Conservation (phyloP, 2,888 invertebrate genomes). For the Idaea biselata region DNA sequence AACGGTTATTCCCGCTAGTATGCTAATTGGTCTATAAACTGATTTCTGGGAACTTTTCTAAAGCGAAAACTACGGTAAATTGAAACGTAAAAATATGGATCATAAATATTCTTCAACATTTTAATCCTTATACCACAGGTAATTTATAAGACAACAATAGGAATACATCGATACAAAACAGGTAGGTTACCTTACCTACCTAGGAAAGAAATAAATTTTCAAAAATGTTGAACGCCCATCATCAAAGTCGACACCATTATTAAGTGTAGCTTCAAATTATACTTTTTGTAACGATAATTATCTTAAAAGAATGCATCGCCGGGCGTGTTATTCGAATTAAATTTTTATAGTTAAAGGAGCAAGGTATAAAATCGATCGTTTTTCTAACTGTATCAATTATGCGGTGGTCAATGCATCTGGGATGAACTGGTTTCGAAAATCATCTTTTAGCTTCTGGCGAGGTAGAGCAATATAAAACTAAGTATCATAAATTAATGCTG, state of each 20-base stretch:
- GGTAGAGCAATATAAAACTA: slow-evolving; percentile 21
- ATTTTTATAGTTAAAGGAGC: slow-evolving; percentile 39
- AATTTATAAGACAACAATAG: not conserved
- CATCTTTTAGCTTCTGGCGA: slow-evolving; percentile 33
- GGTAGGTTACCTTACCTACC: too few species aligned
- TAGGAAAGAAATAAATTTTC: slow-evolving; percentile 9
- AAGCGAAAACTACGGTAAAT: not conserved
- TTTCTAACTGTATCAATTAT: slow-evolving; percentile 57
- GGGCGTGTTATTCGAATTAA: slow-evolving; percentile 41
- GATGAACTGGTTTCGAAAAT: slow-evolving; percentile 46
- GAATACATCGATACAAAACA: not conserved
- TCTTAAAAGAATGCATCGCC: slow-evolving; percentile 45
- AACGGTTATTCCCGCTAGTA: not conserved
- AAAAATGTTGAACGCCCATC: slow-evolving; percentile 15
- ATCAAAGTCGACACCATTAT: slow-evolving; percentile 38
- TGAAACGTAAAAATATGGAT: not conserved
- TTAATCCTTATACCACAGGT: too few species aligned
- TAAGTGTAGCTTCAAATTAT: slow-evolving; percentile 46
- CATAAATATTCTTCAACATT: not conserved
- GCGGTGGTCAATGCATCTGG: slow-evolving; percentile 43
- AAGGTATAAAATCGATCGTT: slow-evolving; percentile 51
- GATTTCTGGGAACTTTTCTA: not conserved
- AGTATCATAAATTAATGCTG: not conserved
- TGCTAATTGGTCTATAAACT: not conserved
- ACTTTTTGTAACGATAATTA: slow-evolving; percentile 57